phyloP scores from a whole-genome alignment of 2,888 invertebrate species.

The Tribolium freemani region DNA sequence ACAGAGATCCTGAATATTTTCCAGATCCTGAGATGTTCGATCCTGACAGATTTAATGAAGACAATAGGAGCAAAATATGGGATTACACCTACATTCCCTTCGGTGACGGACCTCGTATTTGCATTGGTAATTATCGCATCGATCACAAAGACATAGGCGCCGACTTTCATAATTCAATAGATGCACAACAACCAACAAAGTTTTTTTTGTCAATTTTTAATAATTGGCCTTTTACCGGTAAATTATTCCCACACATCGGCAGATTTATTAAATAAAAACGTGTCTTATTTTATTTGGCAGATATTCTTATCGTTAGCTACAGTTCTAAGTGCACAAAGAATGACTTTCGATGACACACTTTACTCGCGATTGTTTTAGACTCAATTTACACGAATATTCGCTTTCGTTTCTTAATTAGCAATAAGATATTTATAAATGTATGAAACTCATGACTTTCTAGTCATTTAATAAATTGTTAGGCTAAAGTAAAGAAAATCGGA shows the following conservation, averaged over 20 bases:
- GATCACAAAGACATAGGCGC: not conserved
- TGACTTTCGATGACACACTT: constrained; percentile 24
- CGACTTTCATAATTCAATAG: not conserved
- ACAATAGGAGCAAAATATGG: constrained; percentile 66
- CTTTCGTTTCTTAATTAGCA: not conserved
- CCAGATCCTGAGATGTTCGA: constrained; percentile 72
- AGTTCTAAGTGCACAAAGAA: no score
- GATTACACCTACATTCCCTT: constrained; percentile 71
- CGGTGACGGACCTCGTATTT: constrained; percentile 72
- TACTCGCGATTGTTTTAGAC: not conserved
- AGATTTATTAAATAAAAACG: no score
- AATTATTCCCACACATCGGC: no score
- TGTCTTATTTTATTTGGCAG: no score
- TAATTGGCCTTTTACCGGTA: no score
- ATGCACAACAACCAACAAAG: not conserved
- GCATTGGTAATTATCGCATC: constrained; percentile 68
- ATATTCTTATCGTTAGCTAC: no score
- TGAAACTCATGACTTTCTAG: not conserved
- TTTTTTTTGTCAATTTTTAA: no score
- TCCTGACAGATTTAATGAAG: constrained; percentile 72
- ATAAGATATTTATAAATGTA: not conserved
- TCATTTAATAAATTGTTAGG: no score
- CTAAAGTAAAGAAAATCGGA: not conserved
- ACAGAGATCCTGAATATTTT: constrained; percentile 72
- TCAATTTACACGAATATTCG: not conserved